Conservation (phyloP, 1,140 invertebrate species). For the Formica exsecta region DNA sequence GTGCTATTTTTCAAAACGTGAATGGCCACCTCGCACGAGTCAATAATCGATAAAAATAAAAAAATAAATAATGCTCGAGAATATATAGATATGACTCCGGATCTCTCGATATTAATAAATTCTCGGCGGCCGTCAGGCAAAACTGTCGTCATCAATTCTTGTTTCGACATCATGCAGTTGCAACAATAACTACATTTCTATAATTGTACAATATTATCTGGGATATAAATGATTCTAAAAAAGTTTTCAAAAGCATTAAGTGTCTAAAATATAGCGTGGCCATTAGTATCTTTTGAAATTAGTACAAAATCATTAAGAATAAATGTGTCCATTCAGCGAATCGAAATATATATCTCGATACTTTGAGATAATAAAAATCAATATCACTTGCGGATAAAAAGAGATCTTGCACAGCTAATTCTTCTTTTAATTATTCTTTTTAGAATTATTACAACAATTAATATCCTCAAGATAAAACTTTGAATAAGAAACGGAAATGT, state of each 20-base stretch:
- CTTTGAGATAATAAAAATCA: neutral
- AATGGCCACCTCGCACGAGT: neutral
- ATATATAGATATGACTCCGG: neutral
- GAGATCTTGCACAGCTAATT: neutral
- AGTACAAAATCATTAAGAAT: neutral
- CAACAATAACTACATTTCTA: neutral
- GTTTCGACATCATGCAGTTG: conserved; percentile 10
- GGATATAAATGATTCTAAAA: neutral
- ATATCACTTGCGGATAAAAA: neutral
- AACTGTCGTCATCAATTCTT: conserved; percentile 10
- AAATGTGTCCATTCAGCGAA: neutral
- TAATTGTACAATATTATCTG: neutral
- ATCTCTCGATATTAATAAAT: conserved; percentile 8
- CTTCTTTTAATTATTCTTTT: neutral
- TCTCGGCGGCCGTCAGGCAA: neutral
- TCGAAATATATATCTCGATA: conserved; percentile 6
- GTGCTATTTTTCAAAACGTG: conserved; percentile 44
- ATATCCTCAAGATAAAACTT: too few species aligned
- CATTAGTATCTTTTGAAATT: neutral
- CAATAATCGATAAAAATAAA: conserved; percentile 17
- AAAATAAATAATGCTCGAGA: neutral
- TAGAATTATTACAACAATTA: neutral
- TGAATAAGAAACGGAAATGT: conserved; percentile 6
- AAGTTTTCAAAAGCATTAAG: conserved; percentile 2
- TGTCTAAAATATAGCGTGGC: neutral